Evolutionary conservation across 2,888 invertebrate genomes (phyloP), one percentile per base, ranked within the genome.

Genomic region (Tiphia femorata): DNA sequence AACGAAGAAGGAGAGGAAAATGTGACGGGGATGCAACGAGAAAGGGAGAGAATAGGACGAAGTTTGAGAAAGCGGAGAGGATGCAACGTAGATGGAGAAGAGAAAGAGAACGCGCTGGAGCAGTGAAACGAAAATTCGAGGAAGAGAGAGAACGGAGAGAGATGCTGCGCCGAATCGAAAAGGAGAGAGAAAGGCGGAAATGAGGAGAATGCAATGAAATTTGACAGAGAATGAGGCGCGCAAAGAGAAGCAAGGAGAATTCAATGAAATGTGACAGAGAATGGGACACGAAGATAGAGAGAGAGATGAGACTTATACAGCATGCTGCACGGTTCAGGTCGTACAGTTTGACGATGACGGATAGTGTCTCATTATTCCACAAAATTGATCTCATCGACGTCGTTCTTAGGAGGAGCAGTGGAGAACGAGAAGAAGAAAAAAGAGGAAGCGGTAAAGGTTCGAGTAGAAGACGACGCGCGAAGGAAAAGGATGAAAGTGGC

Each of bases 271-370:
- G 8, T 10, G 10, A 35, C 8, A 14, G 8, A 16, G 2, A 35
- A 0, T 8, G 2, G 3, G 1, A 14, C 16, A 35, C 7, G 17
- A 12, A 3, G 7, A 33, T 14, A 35, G 8, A 35, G 35, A 35
- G 14, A 35, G 14, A 14, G 30, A 33, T 33, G 5, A 6, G 16
- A 12, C 14, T 33, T 8, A 12, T 33, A 6, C 0, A 12, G 12
- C 12, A 14, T 33, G n/a, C 7, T 33, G 12, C 14, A n/a, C n/a
- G n/a, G n/a, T n/a, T n/a, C n/a, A n/a, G n/a, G n/a, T n/a, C n/a
- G n/a, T n/a, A n/a, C n/a, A n/a, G n/a, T n/a, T 58, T 68, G 75
- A 77, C 68, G 72, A 76, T 75, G 76, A 75, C 64, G 75, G 67
- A 77, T 76, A 70, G 70, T 58, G 55, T 58, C 56, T 72, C 71